Percentiles rank a stretch among this genome's conserved stretches.
Conservation (phyloP, 2,888 invertebrate genomes). For the Acholoe squamosa region DNA sequence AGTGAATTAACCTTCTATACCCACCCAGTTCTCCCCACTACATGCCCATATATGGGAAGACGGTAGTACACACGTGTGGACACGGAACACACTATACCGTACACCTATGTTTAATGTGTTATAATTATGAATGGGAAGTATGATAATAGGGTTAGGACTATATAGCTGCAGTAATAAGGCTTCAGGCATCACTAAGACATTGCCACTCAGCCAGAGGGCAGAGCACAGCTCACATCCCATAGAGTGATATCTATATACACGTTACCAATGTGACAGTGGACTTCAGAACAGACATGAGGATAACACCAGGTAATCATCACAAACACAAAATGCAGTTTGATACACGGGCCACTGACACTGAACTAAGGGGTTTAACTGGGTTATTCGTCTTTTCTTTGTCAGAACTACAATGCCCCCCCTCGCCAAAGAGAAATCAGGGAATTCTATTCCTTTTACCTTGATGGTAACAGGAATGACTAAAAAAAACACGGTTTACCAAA, state of each 20-base stretch:
- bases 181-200: background rate
- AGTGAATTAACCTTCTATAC: background rate
- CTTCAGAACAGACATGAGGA: background rate
- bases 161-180: background rate
- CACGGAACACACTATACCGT: background rate
- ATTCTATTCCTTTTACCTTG: too few relatives aligned
- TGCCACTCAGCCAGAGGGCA: background rate
- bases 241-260: background rate
- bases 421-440: too few relatives aligned
- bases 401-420: too few relatives aligned
- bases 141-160: background rate
- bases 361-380: too few relatives aligned
- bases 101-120: background rate
- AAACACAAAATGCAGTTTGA: background rate
- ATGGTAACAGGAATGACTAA: too few relatives aligned
- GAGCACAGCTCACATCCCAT: background rate
- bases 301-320: constrained; percentile 4
- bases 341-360: too few relatives aligned
- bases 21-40: background rate
- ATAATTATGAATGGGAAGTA: background rate
- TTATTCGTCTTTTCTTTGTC: too few relatives aligned
- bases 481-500: too few relatives aligned
- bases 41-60: background rate
- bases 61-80: background rate
- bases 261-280: background rate